Evolutionary conservation across 2,888 invertebrate species (phyloP).

Genomic region (Ophioninae sp.): DNA sequence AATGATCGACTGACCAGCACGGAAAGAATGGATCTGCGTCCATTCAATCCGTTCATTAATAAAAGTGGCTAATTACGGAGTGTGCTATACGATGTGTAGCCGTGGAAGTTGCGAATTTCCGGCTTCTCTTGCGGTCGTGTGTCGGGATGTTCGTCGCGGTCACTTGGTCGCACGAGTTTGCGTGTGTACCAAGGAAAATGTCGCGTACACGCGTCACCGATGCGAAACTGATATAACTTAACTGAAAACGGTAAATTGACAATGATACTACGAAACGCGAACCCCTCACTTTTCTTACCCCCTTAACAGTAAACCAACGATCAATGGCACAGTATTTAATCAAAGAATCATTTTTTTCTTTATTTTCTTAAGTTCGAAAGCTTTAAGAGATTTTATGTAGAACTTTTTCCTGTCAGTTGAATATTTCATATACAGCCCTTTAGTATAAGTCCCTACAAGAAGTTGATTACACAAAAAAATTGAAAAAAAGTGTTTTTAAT

Average conservation of each 20-base stretch:
- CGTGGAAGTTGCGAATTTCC: slow-evolving; percentile 49
- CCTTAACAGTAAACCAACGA: neutral
- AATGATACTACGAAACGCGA: slow-evolving; percentile 56
- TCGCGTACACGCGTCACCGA: slow-evolving; percentile 59
- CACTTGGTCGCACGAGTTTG: slow-evolving; percentile 46
- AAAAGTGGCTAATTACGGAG: slow-evolving; percentile 13
- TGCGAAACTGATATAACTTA: slow-evolving; percentile 71
- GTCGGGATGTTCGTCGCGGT: slow-evolving; percentile 37
- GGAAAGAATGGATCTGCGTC: neutral
- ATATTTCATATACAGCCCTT: too few relatives aligned
- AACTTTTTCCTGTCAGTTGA: too few relatives aligned
- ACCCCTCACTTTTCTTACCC: neutral
- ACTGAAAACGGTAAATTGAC: slow-evolving; percentile 73
- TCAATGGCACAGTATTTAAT: neutral
- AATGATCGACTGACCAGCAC: neutral
- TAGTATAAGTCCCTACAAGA: too few relatives aligned
- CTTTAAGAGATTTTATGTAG: too few relatives aligned
- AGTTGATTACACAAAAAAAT: too few relatives aligned
- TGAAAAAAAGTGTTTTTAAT: too few relatives aligned
- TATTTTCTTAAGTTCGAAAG: too few relatives aligned
- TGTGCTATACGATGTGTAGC: neutral
- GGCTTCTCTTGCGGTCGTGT: slow-evolving; percentile 43
- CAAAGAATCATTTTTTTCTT: too few relatives aligned
- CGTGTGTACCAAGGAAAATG: slow-evolving; percentile 61
- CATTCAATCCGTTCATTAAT: neutral